Conservation (phyloP, 2,113 vertebrate species). For the Arothron firmamentum region DNA sequence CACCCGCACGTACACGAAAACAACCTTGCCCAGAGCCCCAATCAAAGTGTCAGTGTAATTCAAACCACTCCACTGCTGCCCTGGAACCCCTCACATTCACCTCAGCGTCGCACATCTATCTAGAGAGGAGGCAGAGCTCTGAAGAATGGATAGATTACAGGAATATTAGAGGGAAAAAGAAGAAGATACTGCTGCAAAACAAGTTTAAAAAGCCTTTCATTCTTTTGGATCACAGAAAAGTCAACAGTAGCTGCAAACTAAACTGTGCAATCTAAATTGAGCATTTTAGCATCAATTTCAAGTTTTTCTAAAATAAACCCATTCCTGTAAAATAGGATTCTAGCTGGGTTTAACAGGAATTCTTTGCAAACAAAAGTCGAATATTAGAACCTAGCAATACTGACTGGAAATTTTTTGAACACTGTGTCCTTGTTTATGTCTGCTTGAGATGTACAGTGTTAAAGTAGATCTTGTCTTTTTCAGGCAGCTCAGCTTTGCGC, state of each 20-base stretch:
- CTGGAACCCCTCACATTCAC: constrained; percentile 38
- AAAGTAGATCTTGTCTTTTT: constrained; percentile 41
- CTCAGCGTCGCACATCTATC: constrained; percentile 11
- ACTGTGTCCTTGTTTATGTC: constrained; percentile 15
- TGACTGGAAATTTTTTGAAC: too few relatives aligned
- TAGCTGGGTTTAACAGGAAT: too few relatives aligned
- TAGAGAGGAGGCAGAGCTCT: constrained; percentile 14
- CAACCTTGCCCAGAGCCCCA: constrained; percentile 48
- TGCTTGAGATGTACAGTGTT: constrained; percentile 7
- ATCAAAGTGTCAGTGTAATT: constrained; percentile 58
- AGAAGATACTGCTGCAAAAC: constrained; percentile 24
- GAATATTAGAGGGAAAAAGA: constrained; percentile 9
- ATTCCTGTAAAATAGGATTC: too few relatives aligned
- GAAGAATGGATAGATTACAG: constrained; percentile 9
- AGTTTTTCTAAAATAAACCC: too few relatives aligned
- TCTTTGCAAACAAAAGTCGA: too few relatives aligned
- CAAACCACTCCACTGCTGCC: constrained; percentile 38
- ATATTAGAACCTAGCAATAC: too few relatives aligned
- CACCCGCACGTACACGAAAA: constrained; percentile 33
- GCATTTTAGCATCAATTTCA: too few relatives aligned
- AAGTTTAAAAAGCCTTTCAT: constrained; percentile 24
- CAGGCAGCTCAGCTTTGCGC: constrained; percentile 39
- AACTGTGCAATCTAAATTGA: too few relatives aligned
- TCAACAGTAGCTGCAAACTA: too few relatives aligned
- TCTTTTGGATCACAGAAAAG: too few relatives aligned